Conservation (phyloP, 2,888 invertebrate genomes). For the Machimus rusticus region DNA sequence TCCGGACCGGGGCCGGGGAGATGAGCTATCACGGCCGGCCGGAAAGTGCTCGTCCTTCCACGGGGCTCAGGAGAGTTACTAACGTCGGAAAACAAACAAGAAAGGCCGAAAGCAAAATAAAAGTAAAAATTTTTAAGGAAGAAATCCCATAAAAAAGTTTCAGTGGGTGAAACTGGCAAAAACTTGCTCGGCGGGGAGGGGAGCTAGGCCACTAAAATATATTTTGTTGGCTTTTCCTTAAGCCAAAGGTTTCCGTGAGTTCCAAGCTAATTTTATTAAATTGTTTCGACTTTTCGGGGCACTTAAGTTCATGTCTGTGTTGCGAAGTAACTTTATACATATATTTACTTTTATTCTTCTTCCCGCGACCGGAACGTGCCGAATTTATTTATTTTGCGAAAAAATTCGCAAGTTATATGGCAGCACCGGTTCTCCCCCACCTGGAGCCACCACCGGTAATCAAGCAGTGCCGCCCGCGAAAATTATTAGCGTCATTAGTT, state of each 20-base stretch:
- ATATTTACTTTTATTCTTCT: not conserved
- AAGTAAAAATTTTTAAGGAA: constrained; percentile 25
- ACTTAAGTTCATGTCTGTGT: not conserved
- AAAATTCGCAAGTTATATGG: not conserved
- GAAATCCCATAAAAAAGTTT: constrained; percentile 34
- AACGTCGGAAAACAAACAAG: not conserved
- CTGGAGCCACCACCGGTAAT: not conserved
- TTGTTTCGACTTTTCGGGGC: constrained; percentile 23
- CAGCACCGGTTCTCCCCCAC: not conserved
- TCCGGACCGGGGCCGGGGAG: not conserved
- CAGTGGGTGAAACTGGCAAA: constrained; percentile 25
- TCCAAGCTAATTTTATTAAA: constrained; percentile 30
- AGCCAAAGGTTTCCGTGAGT: constrained; percentile 11
- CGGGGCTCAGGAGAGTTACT: not conserved
- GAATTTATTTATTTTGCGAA: not conserved
- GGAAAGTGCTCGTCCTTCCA: not conserved
- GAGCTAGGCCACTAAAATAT: not conserved
- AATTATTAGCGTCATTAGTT: constrained; percentile 9
- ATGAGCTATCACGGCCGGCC: not conserved
- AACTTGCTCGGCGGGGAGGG: not conserved
- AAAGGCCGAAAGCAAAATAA: constrained; percentile 14
- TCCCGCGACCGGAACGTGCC: not conserved
- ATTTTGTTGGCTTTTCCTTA: constrained; percentile 22
- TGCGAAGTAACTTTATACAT: not conserved
- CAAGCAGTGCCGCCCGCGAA: not conserved